Evolutionary conservation across 23 tunicate genomes (phyloP).

Genomic region (Trididemnum nubilum): DNA sequence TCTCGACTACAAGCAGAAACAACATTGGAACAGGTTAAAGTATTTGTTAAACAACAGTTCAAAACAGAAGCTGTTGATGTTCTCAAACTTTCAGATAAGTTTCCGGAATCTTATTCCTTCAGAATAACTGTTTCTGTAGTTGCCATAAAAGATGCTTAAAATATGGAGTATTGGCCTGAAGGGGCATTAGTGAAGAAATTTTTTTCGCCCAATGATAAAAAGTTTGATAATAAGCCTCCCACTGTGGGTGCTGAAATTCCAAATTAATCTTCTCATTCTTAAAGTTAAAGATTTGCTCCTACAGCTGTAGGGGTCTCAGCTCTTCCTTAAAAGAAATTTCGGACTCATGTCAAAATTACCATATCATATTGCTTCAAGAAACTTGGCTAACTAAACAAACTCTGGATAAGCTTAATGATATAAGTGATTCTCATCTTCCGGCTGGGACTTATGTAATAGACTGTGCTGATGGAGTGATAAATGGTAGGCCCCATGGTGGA

Average conservation of each 20-base stretch:
- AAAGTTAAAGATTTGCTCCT: neutral
- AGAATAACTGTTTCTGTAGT: neutral
- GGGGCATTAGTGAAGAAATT: neutral
- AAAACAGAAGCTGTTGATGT: neutral
- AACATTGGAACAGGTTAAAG: neutral
- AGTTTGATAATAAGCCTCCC: neutral
- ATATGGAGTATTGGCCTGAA: neutral
- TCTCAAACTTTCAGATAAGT: neutral
- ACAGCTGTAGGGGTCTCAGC: slow-evolving; percentile 1
- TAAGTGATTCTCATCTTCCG: neutral
- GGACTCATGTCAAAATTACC: neutral
- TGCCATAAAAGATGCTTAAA: neutral
- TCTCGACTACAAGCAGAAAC: neutral
- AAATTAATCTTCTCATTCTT: neutral
- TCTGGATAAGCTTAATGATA: neutral
- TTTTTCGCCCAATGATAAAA: neutral
- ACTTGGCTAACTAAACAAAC: neutral
- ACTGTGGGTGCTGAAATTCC: neutral
- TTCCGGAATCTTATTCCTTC: neutral
- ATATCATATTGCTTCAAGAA: no score
- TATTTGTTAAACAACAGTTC: neutral
- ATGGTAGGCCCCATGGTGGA: neutral
- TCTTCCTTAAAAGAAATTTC: neutral
- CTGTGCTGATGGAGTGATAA: neutral
- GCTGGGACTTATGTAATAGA: neutral